phyloP scores from a whole-genome alignment of 2,113 vertebrate species.

The Tonatia bakeri region DNA sequence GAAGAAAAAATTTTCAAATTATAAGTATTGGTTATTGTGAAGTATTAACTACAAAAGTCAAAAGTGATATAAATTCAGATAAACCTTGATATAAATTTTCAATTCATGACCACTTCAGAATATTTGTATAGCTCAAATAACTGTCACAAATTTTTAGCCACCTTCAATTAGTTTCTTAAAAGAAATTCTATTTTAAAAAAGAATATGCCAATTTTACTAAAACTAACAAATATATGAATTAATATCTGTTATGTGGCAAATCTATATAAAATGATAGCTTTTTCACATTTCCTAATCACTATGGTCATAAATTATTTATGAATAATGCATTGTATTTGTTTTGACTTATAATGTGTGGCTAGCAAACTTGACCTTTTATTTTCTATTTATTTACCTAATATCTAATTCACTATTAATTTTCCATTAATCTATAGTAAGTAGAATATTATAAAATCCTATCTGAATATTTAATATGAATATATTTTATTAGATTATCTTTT shows the following conservation, averaged over 20 bases:
- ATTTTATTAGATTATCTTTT: constrained; percentile 39
- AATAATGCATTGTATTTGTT: constrained; percentile 60
- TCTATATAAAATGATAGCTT: constrained; percentile 36
- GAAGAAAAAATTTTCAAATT: constrained; percentile 63
- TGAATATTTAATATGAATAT: neutral
- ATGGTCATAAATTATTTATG: constrained; percentile 66
- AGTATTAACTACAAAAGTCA: constrained; percentile 63
- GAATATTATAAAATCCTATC: constrained; percentile 10
- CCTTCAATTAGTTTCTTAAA: neutral
- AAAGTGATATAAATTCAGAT: constrained; percentile 60
- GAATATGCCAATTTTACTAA: neutral
- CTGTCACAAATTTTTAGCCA: neutral
- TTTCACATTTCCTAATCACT: constrained; percentile 74
- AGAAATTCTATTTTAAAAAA: constrained; percentile 18
- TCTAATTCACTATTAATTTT: constrained; percentile 61
- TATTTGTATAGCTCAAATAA: neutral
- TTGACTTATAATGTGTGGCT: constrained; percentile 64
- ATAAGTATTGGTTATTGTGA: constrained; percentile 52
- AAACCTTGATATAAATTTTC: constrained; percentile 42
- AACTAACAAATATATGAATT: constrained; percentile 36
- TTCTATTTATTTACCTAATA: constrained; percentile 59
- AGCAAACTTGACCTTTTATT: constrained; percentile 71
- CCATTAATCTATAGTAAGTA: constrained; percentile 35
- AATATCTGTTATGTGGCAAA: constrained; percentile 41
- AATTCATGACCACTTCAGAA: neutral